phyloP scores from a whole-genome alignment of 1,140 invertebrate genomes.

The Mycetomoellerius zeteki region DNA sequence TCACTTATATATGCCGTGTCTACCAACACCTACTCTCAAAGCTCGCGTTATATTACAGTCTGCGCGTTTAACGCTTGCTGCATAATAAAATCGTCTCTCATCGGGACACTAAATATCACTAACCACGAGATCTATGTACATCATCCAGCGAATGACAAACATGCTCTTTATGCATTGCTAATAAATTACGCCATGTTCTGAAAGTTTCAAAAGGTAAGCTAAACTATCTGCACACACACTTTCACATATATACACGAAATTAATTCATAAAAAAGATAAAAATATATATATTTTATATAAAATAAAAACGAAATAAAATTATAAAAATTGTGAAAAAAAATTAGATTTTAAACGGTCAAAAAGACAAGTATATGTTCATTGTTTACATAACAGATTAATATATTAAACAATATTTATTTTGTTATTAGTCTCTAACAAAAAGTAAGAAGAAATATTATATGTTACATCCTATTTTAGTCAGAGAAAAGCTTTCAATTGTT shows the following conservation, averaged over 20 bases:
- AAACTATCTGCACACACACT: neutral
- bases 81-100: conserved; percentile 69
- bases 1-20: conserved; percentile 75
- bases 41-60: conserved; percentile 59
- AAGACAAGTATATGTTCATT: neutral
- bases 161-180: neutral
- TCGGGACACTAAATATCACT: conserved; percentile 55
- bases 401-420: neutral
- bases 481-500: conserved; percentile 56
- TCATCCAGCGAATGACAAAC: conserved; percentile 47
- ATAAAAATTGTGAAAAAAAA: too few species aligned
- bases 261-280: neutral
- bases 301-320: neutral
- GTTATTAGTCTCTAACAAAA: neutral
- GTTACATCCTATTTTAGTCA: conserved; percentile 32
- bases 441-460: conserved; percentile 20
- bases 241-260: neutral
- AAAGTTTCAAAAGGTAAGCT: neutral
- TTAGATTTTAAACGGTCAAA: neutral
- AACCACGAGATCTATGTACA: conserved; percentile 19
- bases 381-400: neutral
- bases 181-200: conserved; percentile 25
- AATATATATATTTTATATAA: neutral
- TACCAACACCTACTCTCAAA: conserved; percentile 14
- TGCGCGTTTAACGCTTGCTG: conserved; percentile 64